Conservation (phyloP, 2,113 vertebrate species). For the Amblyornis subalaris region DNA sequence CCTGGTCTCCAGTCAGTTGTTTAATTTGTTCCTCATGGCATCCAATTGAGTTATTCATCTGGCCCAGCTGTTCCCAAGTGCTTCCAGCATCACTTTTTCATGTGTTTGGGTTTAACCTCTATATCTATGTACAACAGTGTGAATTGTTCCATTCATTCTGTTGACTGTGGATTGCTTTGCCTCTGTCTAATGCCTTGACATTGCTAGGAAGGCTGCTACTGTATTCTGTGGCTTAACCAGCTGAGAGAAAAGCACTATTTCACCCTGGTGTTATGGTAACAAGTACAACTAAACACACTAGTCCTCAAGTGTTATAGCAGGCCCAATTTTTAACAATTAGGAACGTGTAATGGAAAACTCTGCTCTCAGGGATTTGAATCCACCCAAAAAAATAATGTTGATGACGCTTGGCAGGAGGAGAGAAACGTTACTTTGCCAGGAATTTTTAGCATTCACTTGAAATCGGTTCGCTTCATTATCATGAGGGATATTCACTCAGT, state of each 20-base stretch:
- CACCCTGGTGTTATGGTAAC: conserved; percentile 67
- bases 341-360: conserved; percentile 69
- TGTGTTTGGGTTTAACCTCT: conserved; percentile 84
- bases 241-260: conserved; percentile 47
- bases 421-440: conserved; percentile 56
- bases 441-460: conserved; percentile 61
- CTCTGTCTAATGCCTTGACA: conserved; percentile 61
- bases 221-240: conserved; percentile 43
- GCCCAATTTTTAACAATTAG: conserved; percentile 65
- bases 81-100: conserved; percentile 76
- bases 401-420: conserved; percentile 66
- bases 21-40: conserved; percentile 86
- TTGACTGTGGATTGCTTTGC: conserved; percentile 63
- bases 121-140: conserved; percentile 73
- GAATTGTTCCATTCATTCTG: conserved; percentile 77
- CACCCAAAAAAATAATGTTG: conserved; percentile 71
- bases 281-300: conserved; percentile 56
- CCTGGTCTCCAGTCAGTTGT: conserved; percentile 78
- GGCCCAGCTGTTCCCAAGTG: conserved; percentile 83
- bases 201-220: conserved; percentile 57
- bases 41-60: conserved; percentile 84
- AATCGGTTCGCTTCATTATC: conserved; percentile 65
- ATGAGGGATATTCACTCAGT: conserved; percentile 58
- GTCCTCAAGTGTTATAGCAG: conserved; percentile 59
- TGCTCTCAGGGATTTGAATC: conserved; percentile 54